A percentile compares a stretch with the other conserved stretches of the same genome.
These are phyloP conservation scores for Andrena bucephala DNA, from an alignment of 2,888 invertebrate genomes.

Conservation along the genomic window DNA sequence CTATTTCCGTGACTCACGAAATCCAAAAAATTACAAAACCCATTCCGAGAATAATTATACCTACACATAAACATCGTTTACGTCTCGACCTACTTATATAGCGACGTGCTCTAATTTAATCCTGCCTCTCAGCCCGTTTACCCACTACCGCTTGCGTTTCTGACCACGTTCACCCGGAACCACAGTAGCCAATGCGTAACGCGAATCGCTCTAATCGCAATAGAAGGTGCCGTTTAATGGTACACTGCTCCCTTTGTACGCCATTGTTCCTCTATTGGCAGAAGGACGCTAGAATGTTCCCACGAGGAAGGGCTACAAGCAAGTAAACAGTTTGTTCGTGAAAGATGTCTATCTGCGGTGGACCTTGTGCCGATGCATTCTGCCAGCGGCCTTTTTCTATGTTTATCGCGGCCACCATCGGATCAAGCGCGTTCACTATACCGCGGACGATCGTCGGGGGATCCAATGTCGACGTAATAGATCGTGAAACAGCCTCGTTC, in stretches of 20 bases:
- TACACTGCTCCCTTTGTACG: background rate
- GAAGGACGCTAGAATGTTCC: conserved; percentile 37
- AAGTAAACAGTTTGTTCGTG: background rate
- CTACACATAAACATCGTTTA: too few relatives aligned
- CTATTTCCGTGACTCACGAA: too few relatives aligned
- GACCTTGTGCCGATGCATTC: conserved; percentile 20
- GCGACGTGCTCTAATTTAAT: background rate
- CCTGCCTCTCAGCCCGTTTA: conserved; percentile 10
- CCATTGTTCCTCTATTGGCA: background rate
- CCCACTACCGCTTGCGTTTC: conserved; percentile 1
- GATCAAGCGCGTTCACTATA: conserved; percentile 21
- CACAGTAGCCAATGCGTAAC: conserved; percentile 24
- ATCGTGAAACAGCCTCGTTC: conserved; percentile 52
- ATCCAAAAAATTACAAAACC: too few relatives aligned
- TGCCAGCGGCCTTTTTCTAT: conserved; percentile 1
- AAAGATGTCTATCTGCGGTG: conserved; percentile 25
- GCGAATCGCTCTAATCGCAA: conserved; percentile 14
- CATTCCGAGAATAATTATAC: too few relatives aligned
- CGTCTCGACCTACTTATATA: background rate
- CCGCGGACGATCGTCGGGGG: conserved; percentile 22
- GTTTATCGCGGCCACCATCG: conserved; percentile 46
- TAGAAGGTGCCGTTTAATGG: conserved; percentile 21
- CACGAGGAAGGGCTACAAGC: conserved; percentile 33
- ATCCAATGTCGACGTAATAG: conserved; percentile 53
- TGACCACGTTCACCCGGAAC: conserved; percentile 34